These are phyloP conservation scores for Drosophila sturtevanti DNA, from an alignment of 1,140 invertebrate genomes.

Conservation along the genomic window DNA sequence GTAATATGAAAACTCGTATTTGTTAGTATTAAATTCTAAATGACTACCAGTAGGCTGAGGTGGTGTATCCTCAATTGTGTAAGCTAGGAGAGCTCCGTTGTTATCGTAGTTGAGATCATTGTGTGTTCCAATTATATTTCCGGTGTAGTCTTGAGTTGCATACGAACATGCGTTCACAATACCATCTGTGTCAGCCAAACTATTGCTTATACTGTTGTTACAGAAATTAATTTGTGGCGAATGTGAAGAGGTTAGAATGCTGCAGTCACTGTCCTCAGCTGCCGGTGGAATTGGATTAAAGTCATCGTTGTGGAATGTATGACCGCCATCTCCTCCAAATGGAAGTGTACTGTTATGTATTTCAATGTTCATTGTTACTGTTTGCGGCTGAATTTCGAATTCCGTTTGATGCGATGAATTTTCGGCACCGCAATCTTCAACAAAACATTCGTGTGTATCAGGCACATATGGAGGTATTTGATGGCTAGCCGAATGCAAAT, in stretches of 20 bases:
- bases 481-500: slow-evolving; percentile 81
- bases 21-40: slow-evolving; percentile 80
- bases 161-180: slow-evolving; percentile 52
- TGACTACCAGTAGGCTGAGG: slow-evolving; percentile 79
- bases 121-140: slow-evolving; percentile 60
- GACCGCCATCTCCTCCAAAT: slow-evolving; percentile 53
- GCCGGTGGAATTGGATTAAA: slow-evolving; percentile 63
- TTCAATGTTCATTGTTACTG: slow-evolving; percentile 77
- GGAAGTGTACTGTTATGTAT: slow-evolving; percentile 65
- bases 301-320: slow-evolving; percentile 72
- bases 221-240: slow-evolving; percentile 68
- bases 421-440: slow-evolving; percentile 57
- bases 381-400: slow-evolving; percentile 60
- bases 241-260: slow-evolving; percentile 70
- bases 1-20: slow-evolving; percentile 79
- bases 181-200: slow-evolving; percentile 56
- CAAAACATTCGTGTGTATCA: slow-evolving; percentile 59
- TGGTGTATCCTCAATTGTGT: slow-evolving; percentile 72
- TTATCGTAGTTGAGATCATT: slow-evolving; percentile 80
- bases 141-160: slow-evolving; percentile 59
- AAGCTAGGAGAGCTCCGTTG: slow-evolving; percentile 74
- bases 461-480: slow-evolving; percentile 56
- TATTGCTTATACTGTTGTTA: slow-evolving; percentile 40
- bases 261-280: slow-evolving; percentile 70
- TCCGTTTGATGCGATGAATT: slow-evolving; percentile 49